Base-by-base conservation (phyloP, 2,797 vertebrate species). In the Moxostoma hubbsi region DNA sequence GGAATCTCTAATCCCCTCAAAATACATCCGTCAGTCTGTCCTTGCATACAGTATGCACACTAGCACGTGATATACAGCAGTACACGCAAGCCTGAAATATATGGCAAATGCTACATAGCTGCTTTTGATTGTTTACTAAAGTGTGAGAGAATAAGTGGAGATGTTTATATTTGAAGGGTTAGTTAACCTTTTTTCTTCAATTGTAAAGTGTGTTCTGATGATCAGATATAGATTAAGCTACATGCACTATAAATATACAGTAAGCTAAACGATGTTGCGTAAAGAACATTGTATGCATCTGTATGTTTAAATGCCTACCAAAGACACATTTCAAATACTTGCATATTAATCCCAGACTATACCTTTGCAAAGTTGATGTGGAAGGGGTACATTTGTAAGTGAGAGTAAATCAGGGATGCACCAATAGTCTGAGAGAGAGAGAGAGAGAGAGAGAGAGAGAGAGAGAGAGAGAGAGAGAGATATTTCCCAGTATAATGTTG, bases 1-100 rank as follows among this genome's bases (percentile, higher is more conserved):
- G 90, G 95, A 96, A 97, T 97, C 94, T 93, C 93, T 95, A 95
- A 96, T 94, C 90, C 91, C 46, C 67, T 73, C 79, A 81, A 79
- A 84, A 87, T 83, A 82, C 84, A 86, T 87, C 64, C 83, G 87
- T 87, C 87, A 83, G 88, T 86, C 84, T 83, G 80, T 86, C 82
- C 85, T 84, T 61, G 63, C 24, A 24, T 73, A 73, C 77, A 57
- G 71, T 65, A 76, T 5, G 24, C 49, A 24, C 61, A 70, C 62
- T 13, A 57, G 66, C 72, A 75, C 10, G 57, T 69, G 53, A 5
- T 54, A 15, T 70, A 47, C 62, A 50, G 54, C 57, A 57, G 72
- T 24, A 53, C 77, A 75, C 2, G 24, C 24, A 24, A 24, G 24
- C 24, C 24, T 24, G 24, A 24, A 24, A 24, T 24, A 24, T 24